Evolutionary conservation across 2,113 vertebrate species (phyloP), one percentile per base, ranked within the genome.

Genomic region (Suricata suricatta): DNA sequence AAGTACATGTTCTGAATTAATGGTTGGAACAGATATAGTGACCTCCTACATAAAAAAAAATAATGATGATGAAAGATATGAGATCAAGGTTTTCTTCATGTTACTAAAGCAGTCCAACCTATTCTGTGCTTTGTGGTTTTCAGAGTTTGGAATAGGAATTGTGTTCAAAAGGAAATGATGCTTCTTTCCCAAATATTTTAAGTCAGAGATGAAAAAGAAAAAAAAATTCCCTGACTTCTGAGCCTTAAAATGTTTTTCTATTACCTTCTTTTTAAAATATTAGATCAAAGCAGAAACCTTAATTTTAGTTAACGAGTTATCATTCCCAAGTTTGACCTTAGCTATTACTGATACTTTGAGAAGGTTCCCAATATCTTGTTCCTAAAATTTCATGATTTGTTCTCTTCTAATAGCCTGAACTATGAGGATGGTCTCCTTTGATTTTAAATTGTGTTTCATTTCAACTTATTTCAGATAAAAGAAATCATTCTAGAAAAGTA

Each of bases 391-490:
- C 29, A 77, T 38, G 83, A 72, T 69, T 64, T 66, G 7, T 76
- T 92, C 25, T 94, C 31, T 94, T 33, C 76, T 64, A 81, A 89
- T 79, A 82, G 35, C 27, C 86, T 93, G 63, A 47, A 71, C 54
- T 69, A 68, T 88, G 68, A 90, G 44, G 23, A 92, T 90, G 44
- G 50, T 72, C 7, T 0, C 21, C 29, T 81, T 76, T 95, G 63
- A 79, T 83, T 95, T 97, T 60, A 41, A 95, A 14, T 29, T 72
- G 8, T 76, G 12, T n/a, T 92, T 95, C 31, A 47, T 89, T 95
- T 91, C 23, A 69, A 47, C 41, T 77, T 68, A 77, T 44, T 66
- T 60, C 47, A 44, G 17, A 77, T 93, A 2, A 79, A 68, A 80
- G 10, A 21, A 44, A 27, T 60, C 23, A 2, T 64, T 96, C 87